Evolutionary conservation across 2,113 vertebrate genomes (phyloP), one percentile per base, ranked within the genome.

Genomic region (Lepisosteus oculatus): DNA sequence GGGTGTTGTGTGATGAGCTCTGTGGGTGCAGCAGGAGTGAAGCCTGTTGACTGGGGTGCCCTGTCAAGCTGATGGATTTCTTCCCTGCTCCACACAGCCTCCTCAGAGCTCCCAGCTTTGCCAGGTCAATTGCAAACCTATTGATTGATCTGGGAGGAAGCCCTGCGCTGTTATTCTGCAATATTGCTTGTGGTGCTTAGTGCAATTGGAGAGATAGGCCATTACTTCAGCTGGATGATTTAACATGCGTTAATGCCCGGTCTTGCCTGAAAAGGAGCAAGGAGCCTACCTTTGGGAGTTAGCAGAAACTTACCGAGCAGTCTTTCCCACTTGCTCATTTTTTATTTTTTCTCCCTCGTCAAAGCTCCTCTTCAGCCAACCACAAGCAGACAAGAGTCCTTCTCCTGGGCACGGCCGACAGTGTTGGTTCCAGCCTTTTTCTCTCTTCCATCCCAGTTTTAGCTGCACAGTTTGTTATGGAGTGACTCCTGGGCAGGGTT

Each of bases 201-300:
- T 8, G 29, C 65, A 51, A 71, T 70, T 57, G 63, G 43, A 76
- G 78, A 79, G 81, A 77, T 68, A 66, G 77, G 71, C 41, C 41
- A 80, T 77, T 80, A 71, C 69, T 79, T 72, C 57, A 62, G 47
- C 62, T 68, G 68, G 71, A 68, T 65, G 65, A 74, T 68, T 76
- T 72, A 69, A 72, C 55, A 2, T 55, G 7, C 71, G 65, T 74
- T 57, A 80, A 61, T 47, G 69, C 75, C 70, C 13, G 56, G 45
- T 63, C 70, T 68, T 61, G 71, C 59, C 65, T 68, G 73, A 55
- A 74, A 71, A 74, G 64, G 29, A 2, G 17, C 67, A 51, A 73
- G 68, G 43, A 65, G 64, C 74, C 68, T 43, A 61, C 43, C 66
- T 12, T 29, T 5, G 62, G 45, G 11, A 4, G 47, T 12, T 29